phyloP scores from a whole-genome alignment of 2,888 invertebrate species.

The Leptinotarsa rubiginosa region DNA sequence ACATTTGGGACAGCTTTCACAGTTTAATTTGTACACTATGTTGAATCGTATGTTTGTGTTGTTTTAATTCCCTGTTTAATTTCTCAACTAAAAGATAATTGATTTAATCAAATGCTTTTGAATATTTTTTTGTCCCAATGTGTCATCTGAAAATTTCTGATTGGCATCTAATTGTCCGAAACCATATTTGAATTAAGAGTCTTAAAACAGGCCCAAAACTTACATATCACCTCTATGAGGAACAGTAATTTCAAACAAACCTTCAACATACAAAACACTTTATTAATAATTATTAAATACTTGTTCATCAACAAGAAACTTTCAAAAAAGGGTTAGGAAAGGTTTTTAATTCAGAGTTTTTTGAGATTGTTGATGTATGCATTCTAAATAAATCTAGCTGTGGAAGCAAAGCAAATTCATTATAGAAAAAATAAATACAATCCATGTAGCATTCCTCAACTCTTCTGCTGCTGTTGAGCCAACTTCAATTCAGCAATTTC shows the following conservation, averaged over 20 bases:
- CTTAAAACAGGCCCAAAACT: background rate
- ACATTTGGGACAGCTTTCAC: too few species aligned
- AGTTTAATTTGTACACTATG: too few species aligned
- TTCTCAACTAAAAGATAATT: too few species aligned
- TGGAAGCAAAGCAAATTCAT: background rate
- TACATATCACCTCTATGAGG: background rate
- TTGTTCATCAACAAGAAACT: background rate
- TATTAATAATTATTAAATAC: background rate
- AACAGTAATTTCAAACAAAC: background rate
- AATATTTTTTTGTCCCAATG: too few species aligned
- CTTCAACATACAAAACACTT: background rate
- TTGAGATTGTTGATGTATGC: background rate
- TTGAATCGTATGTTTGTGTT: too few species aligned
- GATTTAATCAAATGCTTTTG: too few species aligned
- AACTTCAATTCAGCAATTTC: constrained; percentile 83
- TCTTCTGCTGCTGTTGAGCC: constrained; percentile 66
- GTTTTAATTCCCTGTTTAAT: too few species aligned
- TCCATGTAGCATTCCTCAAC: constrained; percentile 22
- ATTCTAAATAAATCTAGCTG: background rate
- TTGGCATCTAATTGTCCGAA: too few species aligned
- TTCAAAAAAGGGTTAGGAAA: background rate
- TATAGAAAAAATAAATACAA: background rate
- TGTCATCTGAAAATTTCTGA: too few species aligned
- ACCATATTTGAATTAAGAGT: too few species aligned
- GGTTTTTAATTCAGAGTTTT: background rate